These are phyloP conservation scores for Lasioglossum calceatum DNA, from an alignment of 2,888 invertebrate species.

Conservation along the genomic window DNA sequence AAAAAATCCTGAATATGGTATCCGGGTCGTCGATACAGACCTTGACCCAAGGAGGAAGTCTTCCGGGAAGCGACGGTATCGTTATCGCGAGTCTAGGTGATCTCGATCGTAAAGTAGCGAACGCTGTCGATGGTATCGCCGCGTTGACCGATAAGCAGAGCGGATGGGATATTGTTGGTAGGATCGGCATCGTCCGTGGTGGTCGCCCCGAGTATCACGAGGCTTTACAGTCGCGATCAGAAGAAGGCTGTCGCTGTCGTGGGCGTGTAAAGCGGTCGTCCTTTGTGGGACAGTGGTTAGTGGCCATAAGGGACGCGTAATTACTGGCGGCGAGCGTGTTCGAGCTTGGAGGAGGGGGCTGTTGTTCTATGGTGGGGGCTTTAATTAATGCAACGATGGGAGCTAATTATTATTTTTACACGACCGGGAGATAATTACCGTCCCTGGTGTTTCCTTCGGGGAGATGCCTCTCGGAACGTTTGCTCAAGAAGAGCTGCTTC, in stretches of 20 bases:
- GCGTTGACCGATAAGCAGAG: background rate
- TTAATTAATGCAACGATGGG: constrained; percentile 79
- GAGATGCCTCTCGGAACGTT: background rate
- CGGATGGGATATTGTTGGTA: background rate
- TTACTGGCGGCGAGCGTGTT: constrained; percentile 55
- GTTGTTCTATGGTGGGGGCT: constrained; percentile 45
- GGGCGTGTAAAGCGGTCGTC: constrained; percentile 65
- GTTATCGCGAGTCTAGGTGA: background rate
- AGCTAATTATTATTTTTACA: constrained; percentile 83
- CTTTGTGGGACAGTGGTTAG: constrained; percentile 68
- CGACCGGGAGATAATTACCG: constrained; percentile 79
- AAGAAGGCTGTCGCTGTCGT: constrained; percentile 37
- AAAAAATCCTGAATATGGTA: background rate
- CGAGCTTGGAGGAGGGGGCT: constrained; percentile 16
- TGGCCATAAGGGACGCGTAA: constrained; percentile 68
- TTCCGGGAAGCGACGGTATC: background rate
- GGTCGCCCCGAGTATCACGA: background rate
- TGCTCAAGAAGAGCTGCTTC: background rate
- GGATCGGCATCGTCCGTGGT: background rate
- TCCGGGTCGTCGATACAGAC: background rate
- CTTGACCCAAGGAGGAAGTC: background rate
- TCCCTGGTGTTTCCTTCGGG: constrained; percentile 34
- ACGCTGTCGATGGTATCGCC: background rate
- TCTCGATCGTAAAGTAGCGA: constrained; percentile 2
- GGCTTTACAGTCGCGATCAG: background rate